Base-by-base conservation (phyloP, 2,113 vertebrate genomes). In the Origma solitaria region DNA sequence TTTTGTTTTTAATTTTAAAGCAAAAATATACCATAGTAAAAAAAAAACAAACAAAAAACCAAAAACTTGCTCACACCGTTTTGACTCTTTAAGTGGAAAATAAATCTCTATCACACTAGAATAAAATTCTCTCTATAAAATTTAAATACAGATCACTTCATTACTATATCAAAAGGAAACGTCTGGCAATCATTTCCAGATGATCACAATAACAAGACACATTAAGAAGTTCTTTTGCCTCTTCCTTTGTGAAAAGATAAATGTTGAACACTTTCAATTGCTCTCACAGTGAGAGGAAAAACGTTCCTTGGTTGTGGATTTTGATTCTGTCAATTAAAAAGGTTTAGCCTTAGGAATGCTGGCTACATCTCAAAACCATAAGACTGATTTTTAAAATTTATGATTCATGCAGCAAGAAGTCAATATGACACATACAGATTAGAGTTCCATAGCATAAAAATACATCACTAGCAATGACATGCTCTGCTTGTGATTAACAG, bases 91-190 rank as follows among this genome's bases (percentile, higher is more conserved):
- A 97, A 88, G 96, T 98, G 97, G 97, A 97, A 98, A 98, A 98
- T 98, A 98, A 98, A 98, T 97, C 97, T 98, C 97, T 98, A 97
- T 98, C 97, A 95, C 97, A 95, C 97, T 98, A 98, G 96, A 97
- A 98, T 98, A 98, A 98, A 98, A 96, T 96, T 97, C 94, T 97
- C 91, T 98, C 97, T 98, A 98, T 97, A 98, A 98, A 98, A 98
- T 98, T 97, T 97, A 98, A 97, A 98, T 97, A 97, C 66, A 94
- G 96, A 97, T 98, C 97, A 96, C 96, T 97, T 94, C 94, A 96
- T 96, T 88, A 90, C 96, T 91, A 51, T 98, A 98, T 98, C 96
- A 97, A 97, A 97, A 98, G 90, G 97, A 97, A 97, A 97, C 30
- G 86, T 95, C 97, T 97, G 94, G 94, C 95, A 97, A 96, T 92